A percentile compares a stretch with the other conserved stretches of the same genome.
Evolutionary conservation across 30 jellyfish, hydroid and myxozoan genomes (phyloP).

Genomic region (Clytia hemisphaerica): DNA sequence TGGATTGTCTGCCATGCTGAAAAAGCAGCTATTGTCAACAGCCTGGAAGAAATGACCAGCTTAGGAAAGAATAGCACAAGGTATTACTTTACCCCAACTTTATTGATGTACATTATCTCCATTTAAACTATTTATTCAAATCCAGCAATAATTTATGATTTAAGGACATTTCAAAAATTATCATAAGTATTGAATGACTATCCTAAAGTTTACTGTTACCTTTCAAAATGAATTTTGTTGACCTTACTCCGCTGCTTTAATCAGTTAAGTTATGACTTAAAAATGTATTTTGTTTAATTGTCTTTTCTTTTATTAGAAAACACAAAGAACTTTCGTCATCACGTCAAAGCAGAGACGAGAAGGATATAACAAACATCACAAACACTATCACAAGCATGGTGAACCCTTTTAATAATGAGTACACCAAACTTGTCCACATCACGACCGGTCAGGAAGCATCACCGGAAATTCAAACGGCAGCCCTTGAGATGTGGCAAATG

Average conservation of each 20-base stretch:
- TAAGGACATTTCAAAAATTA: no score
- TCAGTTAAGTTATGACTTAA: no score
- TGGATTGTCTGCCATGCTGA: slow-evolving; percentile 58
- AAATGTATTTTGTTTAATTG: no score
- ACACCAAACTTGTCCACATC: background rate
- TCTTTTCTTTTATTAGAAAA: slow-evolving; percentile 15
- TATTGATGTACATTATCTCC: no score
- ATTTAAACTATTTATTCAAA: no score
- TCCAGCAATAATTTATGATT: no score
- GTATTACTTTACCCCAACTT: no score
- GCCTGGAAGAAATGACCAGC: slow-evolving; percentile 49
- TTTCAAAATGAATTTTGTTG: no score
- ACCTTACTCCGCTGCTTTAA: no score
- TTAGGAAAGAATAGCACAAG: no score
- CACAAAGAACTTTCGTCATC: slow-evolving; percentile 28
- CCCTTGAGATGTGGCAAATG: slow-evolving; percentile 4
- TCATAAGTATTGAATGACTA: no score
- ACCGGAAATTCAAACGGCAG: slow-evolving; percentile 14
- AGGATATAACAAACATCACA: background rate
- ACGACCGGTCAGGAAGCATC: slow-evolving; percentile 46
- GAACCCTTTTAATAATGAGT: slow-evolving; percentile 21
- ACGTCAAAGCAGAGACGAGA: slow-evolving; percentile 8
- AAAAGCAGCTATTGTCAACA: slow-evolving; percentile 41
- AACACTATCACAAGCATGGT: slow-evolving; percentile 27
- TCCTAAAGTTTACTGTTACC: no score